phyloP scores from a whole-genome alignment of 2,797 vertebrate genomes.

The Sternarchorhynchus goeldii region DNA sequence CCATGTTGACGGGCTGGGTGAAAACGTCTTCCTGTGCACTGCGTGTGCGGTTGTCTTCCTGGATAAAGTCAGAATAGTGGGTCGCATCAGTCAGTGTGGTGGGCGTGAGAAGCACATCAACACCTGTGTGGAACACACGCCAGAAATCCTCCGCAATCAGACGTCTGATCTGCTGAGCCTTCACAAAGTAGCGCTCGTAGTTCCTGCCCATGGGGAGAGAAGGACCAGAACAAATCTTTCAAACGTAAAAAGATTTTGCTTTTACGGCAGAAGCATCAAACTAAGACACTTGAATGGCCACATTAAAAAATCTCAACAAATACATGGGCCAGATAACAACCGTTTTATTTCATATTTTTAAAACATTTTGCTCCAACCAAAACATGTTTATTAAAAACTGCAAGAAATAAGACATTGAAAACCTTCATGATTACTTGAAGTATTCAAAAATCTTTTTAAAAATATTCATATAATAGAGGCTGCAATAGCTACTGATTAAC shows the following conservation, averaged over 20 bases:
- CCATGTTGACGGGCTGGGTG: conserved; percentile 92
- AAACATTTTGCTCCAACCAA: too few species aligned
- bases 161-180: conserved; percentile 91
- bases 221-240: not conserved
- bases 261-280: too few species aligned
- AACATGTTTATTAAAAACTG: too few species aligned
- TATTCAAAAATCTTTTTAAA: too few species aligned
- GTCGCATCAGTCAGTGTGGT: conserved; percentile 84
- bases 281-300: too few species aligned
- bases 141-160: conserved; percentile 88
- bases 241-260: not conserved
- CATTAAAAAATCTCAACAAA: too few species aligned
- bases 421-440: too few species aligned
- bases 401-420: too few species aligned
- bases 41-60: conserved; percentile 93
- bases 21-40: conserved; percentile 89
- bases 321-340: too few species aligned
- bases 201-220: conserved; percentile 74
- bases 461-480: too few species aligned
- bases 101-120: conserved; percentile 90
- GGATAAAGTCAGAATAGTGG: conserved; percentile 79
- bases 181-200: conserved; percentile 89
- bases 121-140: conserved; percentile 80
- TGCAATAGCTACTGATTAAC: too few species aligned
- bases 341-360: too few species aligned